Base-by-base conservation (phyloP, 2,888 invertebrate genomes). In the Meiosimyza decipiens region DNA sequence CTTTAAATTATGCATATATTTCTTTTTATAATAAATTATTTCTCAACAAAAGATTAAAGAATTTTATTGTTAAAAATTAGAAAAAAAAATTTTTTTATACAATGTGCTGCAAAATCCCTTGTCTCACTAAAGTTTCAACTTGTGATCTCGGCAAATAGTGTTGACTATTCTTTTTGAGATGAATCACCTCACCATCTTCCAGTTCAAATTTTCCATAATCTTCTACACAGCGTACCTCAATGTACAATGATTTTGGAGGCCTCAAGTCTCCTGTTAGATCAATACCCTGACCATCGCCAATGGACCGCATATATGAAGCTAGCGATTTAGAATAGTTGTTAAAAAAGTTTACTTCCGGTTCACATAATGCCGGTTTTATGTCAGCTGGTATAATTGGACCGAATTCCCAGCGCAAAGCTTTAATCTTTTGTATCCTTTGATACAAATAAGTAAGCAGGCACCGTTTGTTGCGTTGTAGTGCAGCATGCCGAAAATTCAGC, bases 161-260 rank as follows among this genome's bases (percentile, higher is more conserved):
- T 87, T 96, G 92, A 77, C 95, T 96, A 83, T 97, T 95, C 86
- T 95, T 95, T 85, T 95, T 96, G 22, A 99, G 88, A 77, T 93
- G 89, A 28, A 99, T 91, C 6, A 94, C 91, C 82, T 95, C 94
- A n/a, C 98, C 99, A 88, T 96, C 95, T 80, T 95, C 96, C 12
- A 98, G 89, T 87, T 98, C 98, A 80, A 96, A 92, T 84, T 95
- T 96, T 0, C 99, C 99, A 87, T 97, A 97, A 86, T 99, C 96
- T 62, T 91, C 89, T 62, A 96, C 83, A 84, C 97, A 98, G 16
- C 95, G 89, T 69, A 98, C 98, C 90, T 98, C 96, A 75, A 98
- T 92, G 83, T 93, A 97, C 13, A 98, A 89, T 0, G 95, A 92
- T 85, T 98, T 98, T 0, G 98, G 98, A 13, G 99, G 99, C 75